These are phyloP conservation scores for Tyrannus savana DNA, from an alignment of 2,113 vertebrate genomes.

Conservation along the genomic window DNA sequence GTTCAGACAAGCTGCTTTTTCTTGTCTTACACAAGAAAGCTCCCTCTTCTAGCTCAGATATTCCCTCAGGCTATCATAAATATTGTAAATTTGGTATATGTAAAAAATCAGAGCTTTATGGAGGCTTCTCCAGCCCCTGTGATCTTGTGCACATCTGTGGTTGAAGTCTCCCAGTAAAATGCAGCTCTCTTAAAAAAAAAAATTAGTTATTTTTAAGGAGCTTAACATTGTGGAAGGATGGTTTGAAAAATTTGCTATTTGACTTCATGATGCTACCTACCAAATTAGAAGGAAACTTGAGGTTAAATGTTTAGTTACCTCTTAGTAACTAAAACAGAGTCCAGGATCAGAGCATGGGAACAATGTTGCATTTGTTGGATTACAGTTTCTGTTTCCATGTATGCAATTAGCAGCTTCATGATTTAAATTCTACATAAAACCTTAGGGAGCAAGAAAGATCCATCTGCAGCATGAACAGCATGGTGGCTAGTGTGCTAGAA, in stretches of 20 bases:
- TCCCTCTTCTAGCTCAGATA: background rate
- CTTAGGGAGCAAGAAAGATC: background rate
- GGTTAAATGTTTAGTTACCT: background rate
- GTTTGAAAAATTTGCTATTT: background rate
- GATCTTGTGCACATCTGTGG: background rate
- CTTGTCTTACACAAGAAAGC: background rate
- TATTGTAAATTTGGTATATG: background rate
- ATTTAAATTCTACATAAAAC: background rate
- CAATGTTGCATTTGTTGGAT: background rate
- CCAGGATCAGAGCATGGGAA: background rate
- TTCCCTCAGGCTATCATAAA: background rate
- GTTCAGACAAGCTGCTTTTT: background rate
- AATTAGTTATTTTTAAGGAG: background rate
- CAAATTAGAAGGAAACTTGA: background rate
- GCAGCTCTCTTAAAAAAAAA: background rate
- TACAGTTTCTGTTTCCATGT: background rate
- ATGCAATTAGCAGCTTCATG: background rate
- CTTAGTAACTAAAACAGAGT: background rate
- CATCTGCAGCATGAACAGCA: background rate
- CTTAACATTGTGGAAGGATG: background rate
- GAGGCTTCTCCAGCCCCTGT: fast-evolving
- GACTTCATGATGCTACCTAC: background rate
- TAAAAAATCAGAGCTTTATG: background rate
- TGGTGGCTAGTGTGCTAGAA: background rate
- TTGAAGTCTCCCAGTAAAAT: background rate